Conservation (phyloP, 2,888 invertebrate genomes). For the Megaustenia siamemsis region DNA sequence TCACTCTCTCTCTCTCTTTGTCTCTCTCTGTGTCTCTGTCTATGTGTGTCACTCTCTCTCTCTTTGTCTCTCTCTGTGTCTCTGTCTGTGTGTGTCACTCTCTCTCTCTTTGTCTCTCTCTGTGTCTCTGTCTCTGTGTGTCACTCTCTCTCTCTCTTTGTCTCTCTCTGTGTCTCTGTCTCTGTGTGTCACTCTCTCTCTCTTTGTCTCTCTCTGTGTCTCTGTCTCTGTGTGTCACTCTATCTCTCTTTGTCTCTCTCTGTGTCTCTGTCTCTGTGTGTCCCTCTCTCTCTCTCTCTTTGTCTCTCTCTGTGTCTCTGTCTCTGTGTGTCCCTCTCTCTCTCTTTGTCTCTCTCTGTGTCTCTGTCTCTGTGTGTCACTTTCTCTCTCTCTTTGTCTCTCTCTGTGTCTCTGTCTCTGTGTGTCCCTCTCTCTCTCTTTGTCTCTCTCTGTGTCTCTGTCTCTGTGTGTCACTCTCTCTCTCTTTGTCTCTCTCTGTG, state of each 20-base stretch:
- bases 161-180: background rate
- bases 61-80: background rate
- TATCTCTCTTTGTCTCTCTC: background rate
- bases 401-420: background rate
- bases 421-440: background rate
- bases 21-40: background rate
- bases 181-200: background rate
- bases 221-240: background rate
- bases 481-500: background rate
- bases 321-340: background rate
- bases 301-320: background rate
- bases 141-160: background rate
- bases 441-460: background rate
- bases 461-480: background rate
- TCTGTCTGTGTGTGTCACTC: background rate
- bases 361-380: no score
- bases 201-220: background rate
- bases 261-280: background rate
- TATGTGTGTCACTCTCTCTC: background rate
- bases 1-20: background rate
- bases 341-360: no score
- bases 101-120: background rate
- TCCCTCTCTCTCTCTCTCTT: conserved; percentile 54
- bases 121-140: background rate
- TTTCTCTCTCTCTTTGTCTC: no score